Percentiles rank a stretch among this genome's conserved stretches.
These are phyloP conservation scores for Poliocrania exsul DNA, from an alignment of 2,797 vertebrate genomes.

Conservation along the genomic window DNA sequence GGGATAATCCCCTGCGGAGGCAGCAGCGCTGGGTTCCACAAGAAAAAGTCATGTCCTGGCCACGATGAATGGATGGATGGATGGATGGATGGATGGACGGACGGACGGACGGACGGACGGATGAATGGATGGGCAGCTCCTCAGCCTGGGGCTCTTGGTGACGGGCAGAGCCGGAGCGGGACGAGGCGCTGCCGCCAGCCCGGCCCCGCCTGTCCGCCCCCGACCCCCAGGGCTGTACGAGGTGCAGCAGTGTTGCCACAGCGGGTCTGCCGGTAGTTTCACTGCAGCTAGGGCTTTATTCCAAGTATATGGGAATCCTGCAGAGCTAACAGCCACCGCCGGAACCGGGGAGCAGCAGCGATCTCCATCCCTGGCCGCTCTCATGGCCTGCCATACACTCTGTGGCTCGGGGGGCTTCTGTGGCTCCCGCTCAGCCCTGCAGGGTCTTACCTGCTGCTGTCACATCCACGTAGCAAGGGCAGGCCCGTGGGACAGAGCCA, in stretches of 20 bases:
- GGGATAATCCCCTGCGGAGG: background rate
- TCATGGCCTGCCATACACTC: accelerated
- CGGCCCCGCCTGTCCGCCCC: background rate
- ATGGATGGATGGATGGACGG: background rate
- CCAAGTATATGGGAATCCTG: accelerated
- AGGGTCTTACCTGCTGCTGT: background rate
- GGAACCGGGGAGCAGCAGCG: accelerated
- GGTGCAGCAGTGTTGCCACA: background rate
- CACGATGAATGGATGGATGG: background rate
- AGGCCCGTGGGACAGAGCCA: background rate
- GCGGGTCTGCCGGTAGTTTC: background rate
- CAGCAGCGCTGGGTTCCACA: background rate
- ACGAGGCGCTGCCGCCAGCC: background rate
- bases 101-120: background rate
- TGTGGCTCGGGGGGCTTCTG: background rate
- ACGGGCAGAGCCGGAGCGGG: background rate
- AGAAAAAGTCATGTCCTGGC: background rate
- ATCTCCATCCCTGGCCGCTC: accelerated
- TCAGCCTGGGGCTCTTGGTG: background rate
- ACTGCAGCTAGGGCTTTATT: background rate
- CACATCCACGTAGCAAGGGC: background rate
- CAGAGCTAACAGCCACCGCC: accelerated
- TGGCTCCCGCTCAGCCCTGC: accelerated
- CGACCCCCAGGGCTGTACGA: accelerated
- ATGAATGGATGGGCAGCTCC: background rate